Conservation (phyloP, 2,888 invertebrate genomes). For the Sacculina carcini region DNA sequence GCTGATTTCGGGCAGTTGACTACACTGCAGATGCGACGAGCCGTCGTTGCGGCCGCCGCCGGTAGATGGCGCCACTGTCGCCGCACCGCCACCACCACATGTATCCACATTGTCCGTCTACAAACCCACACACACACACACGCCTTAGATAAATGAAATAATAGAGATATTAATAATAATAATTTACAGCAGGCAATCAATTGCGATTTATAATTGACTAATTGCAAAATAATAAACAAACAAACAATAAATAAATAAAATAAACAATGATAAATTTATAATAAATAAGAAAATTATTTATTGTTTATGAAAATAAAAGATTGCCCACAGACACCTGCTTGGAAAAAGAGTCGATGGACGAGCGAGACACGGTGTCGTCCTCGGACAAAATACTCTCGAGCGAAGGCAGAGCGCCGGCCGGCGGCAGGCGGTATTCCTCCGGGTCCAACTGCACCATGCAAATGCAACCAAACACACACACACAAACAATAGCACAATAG, state of each 20-base stretch:
- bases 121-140: no score
- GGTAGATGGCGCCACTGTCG: no score
- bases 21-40: not conserved
- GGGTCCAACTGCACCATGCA: constrained; percentile 30
- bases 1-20: not conserved
- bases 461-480: constrained; percentile 4
- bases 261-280: no score
- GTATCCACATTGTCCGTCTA: not conserved
- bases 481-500: constrained; percentile 3
- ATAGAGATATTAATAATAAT: no score
- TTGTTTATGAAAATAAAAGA: no score
- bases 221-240: not conserved
- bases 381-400: constrained; percentile 57
- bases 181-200: no score
- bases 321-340: no score
- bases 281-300: no score
- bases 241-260: no score
- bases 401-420: constrained; percentile 44
- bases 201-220: not conserved
- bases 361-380: constrained; percentile 18
- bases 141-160: no score
- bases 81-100: not conserved
- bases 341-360: constrained; percentile 1
- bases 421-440: constrained; percentile 49
- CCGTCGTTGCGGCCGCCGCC: no score